These are phyloP conservation scores for Bursaphelenchus okinawaensis DNA, from an alignment of 2,888 invertebrate species.

Conservation along the genomic window DNA sequence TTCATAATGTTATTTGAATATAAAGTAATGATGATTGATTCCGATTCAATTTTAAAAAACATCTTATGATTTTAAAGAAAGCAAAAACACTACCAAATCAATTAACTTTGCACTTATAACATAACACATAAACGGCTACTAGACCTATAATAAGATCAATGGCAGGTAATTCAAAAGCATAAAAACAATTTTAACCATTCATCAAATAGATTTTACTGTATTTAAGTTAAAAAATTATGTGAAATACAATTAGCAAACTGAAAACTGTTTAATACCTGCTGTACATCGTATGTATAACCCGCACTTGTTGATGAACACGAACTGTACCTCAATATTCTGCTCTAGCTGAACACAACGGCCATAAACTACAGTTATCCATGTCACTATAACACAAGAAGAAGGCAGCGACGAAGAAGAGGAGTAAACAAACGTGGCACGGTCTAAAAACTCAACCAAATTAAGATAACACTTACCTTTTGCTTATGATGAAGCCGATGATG, in stretches of 20 bases:
- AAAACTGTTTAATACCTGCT: background rate
- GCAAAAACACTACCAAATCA: no score
- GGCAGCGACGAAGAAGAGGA: slow-evolving; percentile 86
- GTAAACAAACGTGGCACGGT: slow-evolving; percentile 92
- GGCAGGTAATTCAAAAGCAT: no score
- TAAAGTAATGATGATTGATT: no score
- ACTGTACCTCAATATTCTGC: background rate
- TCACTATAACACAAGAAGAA: slow-evolving; percentile 93
- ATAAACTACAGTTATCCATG: slow-evolving; percentile 86
- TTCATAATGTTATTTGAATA: no score
- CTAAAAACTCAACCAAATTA: slow-evolving; percentile 62
- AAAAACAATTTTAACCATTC: no score
- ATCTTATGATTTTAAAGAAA: no score
- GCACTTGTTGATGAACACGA: background rate
- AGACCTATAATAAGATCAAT: no score
- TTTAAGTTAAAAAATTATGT: background rate
- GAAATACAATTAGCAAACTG: no score
- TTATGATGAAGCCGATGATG: slow-evolving; percentile 89
- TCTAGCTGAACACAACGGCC: slow-evolving; percentile 62
- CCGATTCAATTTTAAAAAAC: no score
- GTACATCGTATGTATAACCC: background rate
- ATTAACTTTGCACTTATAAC: no score
- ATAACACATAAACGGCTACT: no score
- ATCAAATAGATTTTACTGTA: background rate
- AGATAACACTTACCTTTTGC: slow-evolving; percentile 63